Base-by-base conservation (phyloP, 2,888 invertebrate species). In the Diadegma fenestrale region DNA sequence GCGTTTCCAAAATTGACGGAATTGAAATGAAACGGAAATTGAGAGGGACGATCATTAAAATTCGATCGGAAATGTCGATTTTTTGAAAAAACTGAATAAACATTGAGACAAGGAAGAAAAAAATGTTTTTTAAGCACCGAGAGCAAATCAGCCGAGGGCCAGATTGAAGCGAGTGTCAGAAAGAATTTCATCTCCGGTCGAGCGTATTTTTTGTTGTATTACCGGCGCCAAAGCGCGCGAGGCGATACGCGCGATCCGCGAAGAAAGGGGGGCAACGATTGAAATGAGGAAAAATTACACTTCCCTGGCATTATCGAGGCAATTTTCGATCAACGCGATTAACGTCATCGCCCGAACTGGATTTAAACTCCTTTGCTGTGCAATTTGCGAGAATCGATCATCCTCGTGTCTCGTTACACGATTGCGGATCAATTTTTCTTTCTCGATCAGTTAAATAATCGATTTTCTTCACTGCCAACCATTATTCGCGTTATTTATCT, bases 381-480 rank as follows among this genome's bases (percentile, higher is more conserved):
- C 82, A 85, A 85, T 82, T 84, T 85, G 58, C 80, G 63, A 37
- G 84, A 48, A 64, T 71, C 85, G 75, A 82, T 82, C 68, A 75
- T 82, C 68, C 69, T 19, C 58, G 54, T 45, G 48, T 73, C 66
- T 75, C 68, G 51, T 19, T n/a, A 14, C 76, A 69, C 30, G n/a
- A 54, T 80, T 66, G 12, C 51, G 30, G 45, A 41, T 76, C 61
- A 26, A 22, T 76, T 82, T 79, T 79, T 75, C 69, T 61, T 14
- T 75, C 51, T 26, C 63, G 61, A 75, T 75, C 63, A n/a, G 41
- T 45, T 48, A 41, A 82, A 85, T 79, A 82, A 85, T 82, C 68
- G 75, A 75, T 82, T 69, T 80, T 69, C 41, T 8, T 33, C 8
- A 30, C 69, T 17, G 61, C 61, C 30, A 0, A 33, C 77, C 78